These are phyloP conservation scores for Sebastes nivosus DNA, from an alignment of 2,797 vertebrate genomes.

Conservation along the genomic window DNA sequence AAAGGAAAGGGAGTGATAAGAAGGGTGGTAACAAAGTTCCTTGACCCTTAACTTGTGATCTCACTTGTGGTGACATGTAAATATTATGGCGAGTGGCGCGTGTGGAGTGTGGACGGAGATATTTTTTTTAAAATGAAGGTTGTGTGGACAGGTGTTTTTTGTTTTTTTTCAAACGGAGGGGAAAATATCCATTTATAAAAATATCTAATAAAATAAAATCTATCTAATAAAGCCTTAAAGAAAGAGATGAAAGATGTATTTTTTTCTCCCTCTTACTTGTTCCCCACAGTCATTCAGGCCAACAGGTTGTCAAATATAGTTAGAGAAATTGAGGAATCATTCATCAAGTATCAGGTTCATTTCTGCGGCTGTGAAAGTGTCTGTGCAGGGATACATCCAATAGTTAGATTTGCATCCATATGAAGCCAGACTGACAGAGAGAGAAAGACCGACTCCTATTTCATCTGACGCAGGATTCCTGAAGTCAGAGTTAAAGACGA, in stretches of 20 bases:
- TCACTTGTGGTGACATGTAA: too few species aligned
- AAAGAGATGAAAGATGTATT: background rate
- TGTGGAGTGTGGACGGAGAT: background rate
- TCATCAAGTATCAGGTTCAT: background rate
- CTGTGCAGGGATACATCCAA: background rate
- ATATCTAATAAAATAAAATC: too few species aligned
- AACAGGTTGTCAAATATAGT: background rate
- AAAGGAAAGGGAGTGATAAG: too few species aligned
- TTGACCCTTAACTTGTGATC: too few species aligned
- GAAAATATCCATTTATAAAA: too few species aligned
- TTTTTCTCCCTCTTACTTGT: background rate
- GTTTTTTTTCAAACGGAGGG: too few species aligned
- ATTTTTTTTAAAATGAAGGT: too few species aligned
- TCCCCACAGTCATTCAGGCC: background rate
- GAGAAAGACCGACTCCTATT: background rate
- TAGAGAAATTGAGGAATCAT: background rate
- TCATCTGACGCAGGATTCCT: background rate
- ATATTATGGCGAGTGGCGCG: too few species aligned
- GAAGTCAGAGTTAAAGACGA: background rate
- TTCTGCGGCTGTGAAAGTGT: background rate
- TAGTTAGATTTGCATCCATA: background rate
- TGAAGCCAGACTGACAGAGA: background rate
- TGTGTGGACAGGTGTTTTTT: too few species aligned
- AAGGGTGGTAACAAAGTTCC: too few species aligned
- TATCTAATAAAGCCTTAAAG: background rate